phyloP scores from a whole-genome alignment of 1,140 invertebrate genomes.

The Procambarus virginalis region DNA sequence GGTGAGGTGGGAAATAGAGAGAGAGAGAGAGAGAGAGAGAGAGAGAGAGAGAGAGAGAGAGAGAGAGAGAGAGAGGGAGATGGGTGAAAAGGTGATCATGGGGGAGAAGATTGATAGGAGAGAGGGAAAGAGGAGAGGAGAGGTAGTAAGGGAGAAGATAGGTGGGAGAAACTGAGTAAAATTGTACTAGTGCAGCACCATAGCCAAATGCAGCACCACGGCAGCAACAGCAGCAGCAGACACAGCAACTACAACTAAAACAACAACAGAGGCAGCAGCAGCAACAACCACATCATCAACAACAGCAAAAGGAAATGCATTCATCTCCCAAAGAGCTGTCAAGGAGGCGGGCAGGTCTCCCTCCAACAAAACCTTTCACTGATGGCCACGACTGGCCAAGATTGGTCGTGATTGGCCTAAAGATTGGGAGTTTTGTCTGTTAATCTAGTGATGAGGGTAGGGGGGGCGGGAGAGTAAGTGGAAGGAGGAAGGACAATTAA shows the following conservation, averaged over 20 bases:
- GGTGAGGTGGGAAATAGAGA: conserved; percentile 4
- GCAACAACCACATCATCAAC: not conserved
- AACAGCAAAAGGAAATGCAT: no score
- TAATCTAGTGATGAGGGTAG: conserved; percentile 24
- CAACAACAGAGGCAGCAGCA: not conserved
- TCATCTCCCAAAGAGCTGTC: no score
- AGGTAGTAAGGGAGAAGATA: no score
- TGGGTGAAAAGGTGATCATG: not conserved
- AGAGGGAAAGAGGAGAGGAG: no score
- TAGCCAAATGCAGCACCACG: no score
- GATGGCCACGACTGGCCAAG: conserved; percentile 14
- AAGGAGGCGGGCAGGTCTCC: no score
- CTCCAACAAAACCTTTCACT: not conserved
- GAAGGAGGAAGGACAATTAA: not conserved
- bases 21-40: no score
- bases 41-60: no score
- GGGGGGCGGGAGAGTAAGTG: not conserved
- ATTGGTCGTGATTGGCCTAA: conserved; percentile 33
- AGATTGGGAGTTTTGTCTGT: conserved; percentile 27
- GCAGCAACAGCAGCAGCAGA: not conserved
- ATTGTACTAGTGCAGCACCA: no score
- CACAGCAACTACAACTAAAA: no score
- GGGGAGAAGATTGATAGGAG: no score
- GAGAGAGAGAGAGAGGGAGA: not conserved
- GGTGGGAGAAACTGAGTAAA: no score